phyloP scores from a whole-genome alignment of 1,140 invertebrate species.

The Drosophila eugracilis region DNA sequence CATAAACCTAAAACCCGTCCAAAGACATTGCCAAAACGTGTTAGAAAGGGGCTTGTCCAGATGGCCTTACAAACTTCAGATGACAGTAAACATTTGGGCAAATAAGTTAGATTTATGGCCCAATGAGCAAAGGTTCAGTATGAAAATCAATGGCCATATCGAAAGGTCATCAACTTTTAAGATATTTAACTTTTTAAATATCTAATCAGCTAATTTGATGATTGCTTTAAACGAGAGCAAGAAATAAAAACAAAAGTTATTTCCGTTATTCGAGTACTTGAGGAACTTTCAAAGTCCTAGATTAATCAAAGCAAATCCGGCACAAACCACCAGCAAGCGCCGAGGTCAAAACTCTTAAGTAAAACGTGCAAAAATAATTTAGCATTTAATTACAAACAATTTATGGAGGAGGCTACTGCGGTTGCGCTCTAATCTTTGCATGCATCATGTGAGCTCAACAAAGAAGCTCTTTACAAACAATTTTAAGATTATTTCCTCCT shows the following conservation, averaged over 20 bases:
- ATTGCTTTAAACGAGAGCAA: conserved; percentile 1
- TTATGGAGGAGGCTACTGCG: conserved; percentile 32
- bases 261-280: conserved; percentile 1
- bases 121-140: background rate
- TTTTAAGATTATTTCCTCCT: conserved; percentile 2
- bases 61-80: conserved; percentile 7
- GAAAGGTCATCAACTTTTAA: background rate
- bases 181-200: background rate
- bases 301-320: conserved; percentile 23
- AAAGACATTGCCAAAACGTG: conserved; percentile 11
- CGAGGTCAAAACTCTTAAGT: conserved; percentile 34
- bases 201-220: too few species aligned
- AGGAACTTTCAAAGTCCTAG: conserved; percentile 17
- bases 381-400: conserved; percentile 40
- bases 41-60: background rate
- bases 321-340: conserved; percentile 20
- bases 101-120: background rate
- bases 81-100: background rate
- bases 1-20: background rate
- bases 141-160: conserved; percentile 7
- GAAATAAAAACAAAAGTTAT: conserved; percentile 3
- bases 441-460: conserved; percentile 17
- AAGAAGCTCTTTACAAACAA: conserved; percentile 17
- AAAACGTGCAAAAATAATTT: conserved; percentile 49
- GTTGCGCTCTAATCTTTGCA: conserved; percentile 15